phyloP scores from a whole-genome alignment of 2,888 invertebrate species.

The Labia minor region DNA sequence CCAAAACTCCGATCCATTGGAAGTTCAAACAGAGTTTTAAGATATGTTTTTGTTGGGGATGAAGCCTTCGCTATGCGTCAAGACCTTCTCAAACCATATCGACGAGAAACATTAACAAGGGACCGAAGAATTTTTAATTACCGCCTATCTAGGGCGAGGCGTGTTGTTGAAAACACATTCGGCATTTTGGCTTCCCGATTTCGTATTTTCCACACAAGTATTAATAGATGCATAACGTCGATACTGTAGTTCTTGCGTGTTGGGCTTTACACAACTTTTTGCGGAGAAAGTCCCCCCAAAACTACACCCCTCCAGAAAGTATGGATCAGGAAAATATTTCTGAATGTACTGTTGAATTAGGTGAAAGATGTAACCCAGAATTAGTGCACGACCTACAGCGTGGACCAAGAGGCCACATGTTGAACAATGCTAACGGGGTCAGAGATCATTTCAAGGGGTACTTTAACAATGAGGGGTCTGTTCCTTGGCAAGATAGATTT shows the following conservation, averaged over 20 bases:
- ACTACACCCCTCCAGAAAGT: slow-evolving; percentile 19
- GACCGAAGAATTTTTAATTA: slow-evolving; percentile 16
- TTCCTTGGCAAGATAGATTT: slow-evolving; percentile 24
- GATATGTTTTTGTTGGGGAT: slow-evolving; percentile 25
- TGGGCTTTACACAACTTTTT: slow-evolving; percentile 20
- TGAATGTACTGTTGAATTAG: slow-evolving; percentile 20
- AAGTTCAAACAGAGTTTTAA: slow-evolving; percentile 24
- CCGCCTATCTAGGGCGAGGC: slow-evolving; percentile 19
- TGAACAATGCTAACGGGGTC: not conserved
- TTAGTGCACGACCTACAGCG: slow-evolving; percentile 21
- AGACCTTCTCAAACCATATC: slow-evolving; percentile 22
- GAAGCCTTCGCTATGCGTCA: slow-evolving; percentile 24
- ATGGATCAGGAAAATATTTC: slow-evolving; percentile 20
- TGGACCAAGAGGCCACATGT: slow-evolving; percentile 21
- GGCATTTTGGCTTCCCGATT: slow-evolving; percentile 20
- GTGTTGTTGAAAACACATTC: slow-evolving; percentile 17
- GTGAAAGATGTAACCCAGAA: slow-evolving; percentile 22
- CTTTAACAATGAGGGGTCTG: slow-evolving; percentile 23
- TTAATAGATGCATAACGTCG: slow-evolving; percentile 3
- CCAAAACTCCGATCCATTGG: slow-evolving; percentile 22
- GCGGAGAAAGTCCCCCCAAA: not conserved
- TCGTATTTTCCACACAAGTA: slow-evolving; percentile 17
- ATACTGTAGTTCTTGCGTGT: slow-evolving; percentile 15
- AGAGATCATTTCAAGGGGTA: slow-evolving; percentile 24
- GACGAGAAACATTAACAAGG: not conserved